Conservation (phyloP, 2,888 invertebrate genomes). For the Myopa testacea region DNA sequence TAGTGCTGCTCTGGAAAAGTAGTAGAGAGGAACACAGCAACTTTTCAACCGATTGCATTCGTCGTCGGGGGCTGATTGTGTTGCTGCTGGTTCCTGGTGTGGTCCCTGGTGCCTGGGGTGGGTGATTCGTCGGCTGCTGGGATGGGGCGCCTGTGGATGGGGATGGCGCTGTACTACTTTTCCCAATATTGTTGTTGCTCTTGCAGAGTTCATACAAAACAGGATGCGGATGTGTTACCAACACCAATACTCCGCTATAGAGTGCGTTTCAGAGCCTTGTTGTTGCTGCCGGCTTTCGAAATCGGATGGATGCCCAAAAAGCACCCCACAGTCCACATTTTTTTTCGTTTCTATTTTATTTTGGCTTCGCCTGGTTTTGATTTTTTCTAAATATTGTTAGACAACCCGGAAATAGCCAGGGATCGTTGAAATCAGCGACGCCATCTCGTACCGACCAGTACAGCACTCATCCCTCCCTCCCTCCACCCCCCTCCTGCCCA, state of each 20-base stretch:
- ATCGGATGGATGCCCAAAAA: background rate
- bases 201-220: slow-evolving; percentile 30
- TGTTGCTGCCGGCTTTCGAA: background rate
- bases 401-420: slow-evolving; percentile 25
- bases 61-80: slow-evolving; percentile 19
- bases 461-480: too few relatives aligned
- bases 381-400: slow-evolving; percentile 35
- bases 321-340: background rate
- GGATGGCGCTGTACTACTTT: background rate
- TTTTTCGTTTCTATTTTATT: slow-evolving; percentile 10
- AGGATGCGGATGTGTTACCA: slow-evolving; percentile 16
- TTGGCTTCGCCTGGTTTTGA: slow-evolving; percentile 17
- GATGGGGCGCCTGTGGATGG: background rate
- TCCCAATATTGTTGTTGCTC: slow-evolving; percentile 18
- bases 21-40: slow-evolving; percentile 21
- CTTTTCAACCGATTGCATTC: slow-evolving; percentile 40
- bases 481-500: background rate
- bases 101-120: background rate
- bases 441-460: too few relatives aligned
- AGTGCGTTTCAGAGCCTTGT: background rate
- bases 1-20: slow-evolving; percentile 1
- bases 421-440: slow-evolving; percentile 21
- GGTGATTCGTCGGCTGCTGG: background rate
- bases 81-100: background rate
- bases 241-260: background rate